Evolutionary conservation across 2,113 vertebrate genomes (phyloP), one percentile per base, ranked within the genome.

Genomic region (Mormoops blainvillei): DNA sequence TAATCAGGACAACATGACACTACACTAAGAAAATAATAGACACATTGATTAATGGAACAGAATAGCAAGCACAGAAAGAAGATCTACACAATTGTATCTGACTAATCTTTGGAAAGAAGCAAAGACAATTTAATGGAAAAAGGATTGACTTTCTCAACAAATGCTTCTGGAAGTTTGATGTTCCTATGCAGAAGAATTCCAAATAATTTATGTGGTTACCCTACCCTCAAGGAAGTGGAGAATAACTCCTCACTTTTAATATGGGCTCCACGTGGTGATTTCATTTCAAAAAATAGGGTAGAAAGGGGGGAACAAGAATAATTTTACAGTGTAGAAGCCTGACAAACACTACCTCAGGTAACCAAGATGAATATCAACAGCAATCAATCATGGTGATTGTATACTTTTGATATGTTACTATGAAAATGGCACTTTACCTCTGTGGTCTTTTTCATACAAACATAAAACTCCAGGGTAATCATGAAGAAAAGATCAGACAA

Each of bases 361-460:
- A 88, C 87, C 38, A 94, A 91, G 83, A 95, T 93, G 84, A 82
- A 95, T 92, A 63, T 54, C 56, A 94, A 70, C 8, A 94, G 68
- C 31, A 82, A 80, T 77, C 91, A 95, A 82, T 94, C 82, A 88
- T 81, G 48, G 41, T 77, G 58, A 71, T 85, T n/a, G 7, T 41
- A 7, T 74, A 50, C 73, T 76, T 28, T 76, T 88, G 58, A 81
- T 94, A 36, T 43, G 41, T 74, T 81, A 8, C 58, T 88, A 94
- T 26, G 28, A 78, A 76, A 94, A 76, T 52, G 65, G 0, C 33
- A 81, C 3, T 97, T 86, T 88, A 54, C 48, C 26, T 87, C 26
- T 88, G 36, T 33, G n/a, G 13, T 88, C 10, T 77, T 91, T 95
- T 54, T 67, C 26, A n/a, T 65, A 70, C 45, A 91, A 82, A 91